These are phyloP conservation scores for Drosophila arawakana DNA, from an alignment of 1,140 invertebrate genomes.

Conservation along the genomic window DNA sequence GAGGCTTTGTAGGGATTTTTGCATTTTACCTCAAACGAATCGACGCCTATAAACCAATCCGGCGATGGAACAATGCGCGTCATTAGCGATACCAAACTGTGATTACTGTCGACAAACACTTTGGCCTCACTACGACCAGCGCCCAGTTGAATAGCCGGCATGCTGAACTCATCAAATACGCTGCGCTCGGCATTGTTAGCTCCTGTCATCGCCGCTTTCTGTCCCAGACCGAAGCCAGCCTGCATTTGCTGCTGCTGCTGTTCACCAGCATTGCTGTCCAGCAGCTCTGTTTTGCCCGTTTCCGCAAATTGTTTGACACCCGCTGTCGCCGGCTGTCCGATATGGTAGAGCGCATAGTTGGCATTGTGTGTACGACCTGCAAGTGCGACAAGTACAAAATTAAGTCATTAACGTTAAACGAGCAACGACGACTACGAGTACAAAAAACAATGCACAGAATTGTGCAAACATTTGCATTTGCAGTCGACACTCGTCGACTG, in stretches of 20 bases:
- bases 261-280: conserved; percentile 87
- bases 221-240: conserved; percentile 52
- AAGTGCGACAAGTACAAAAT: conserved; percentile 23
- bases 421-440: conserved; percentile 30
- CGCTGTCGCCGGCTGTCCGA: conserved; percentile 90
- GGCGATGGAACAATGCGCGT: conserved; percentile 96
- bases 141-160: conserved; percentile 90
- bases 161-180: conserved; percentile 92
- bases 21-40: conserved; percentile 89
- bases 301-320: conserved; percentile 94
- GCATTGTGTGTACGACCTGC: conserved; percentile 94
- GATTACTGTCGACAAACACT: conserved; percentile 96
- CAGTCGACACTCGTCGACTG: conserved; percentile 17
- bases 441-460: conserved; percentile 62
- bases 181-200: conserved; percentile 80
- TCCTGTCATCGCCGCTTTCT: conserved; percentile 4
- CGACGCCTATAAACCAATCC: conserved; percentile 99
- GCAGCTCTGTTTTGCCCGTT: conserved; percentile 89
- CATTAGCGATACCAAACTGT: conserved; percentile 95
- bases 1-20: background rate
- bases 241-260: conserved; percentile 77
- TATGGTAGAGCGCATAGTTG: conserved; percentile 91
- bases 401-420: conserved; percentile 69
- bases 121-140: conserved; percentile 91
- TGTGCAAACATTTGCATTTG: conserved; percentile 66